phyloP scores from a whole-genome alignment of 2,888 invertebrate species.

The Hypena proboscidalis region DNA sequence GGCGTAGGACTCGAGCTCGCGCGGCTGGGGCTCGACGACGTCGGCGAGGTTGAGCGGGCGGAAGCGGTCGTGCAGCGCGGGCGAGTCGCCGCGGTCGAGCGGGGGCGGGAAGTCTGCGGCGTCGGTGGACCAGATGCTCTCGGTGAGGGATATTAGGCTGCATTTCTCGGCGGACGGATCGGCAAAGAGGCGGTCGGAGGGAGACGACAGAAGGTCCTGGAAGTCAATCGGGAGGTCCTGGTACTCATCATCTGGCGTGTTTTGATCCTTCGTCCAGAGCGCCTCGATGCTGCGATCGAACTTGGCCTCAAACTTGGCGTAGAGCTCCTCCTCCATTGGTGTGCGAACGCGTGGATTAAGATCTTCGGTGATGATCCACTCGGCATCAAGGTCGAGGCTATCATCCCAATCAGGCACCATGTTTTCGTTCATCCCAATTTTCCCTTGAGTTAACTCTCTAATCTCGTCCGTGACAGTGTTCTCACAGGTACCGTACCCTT shows the following conservation, averaged over 20 bases:
- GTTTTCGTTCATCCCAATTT: slow-evolving; percentile 56
- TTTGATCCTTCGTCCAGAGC: slow-evolving; percentile 86
- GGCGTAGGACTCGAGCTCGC: slow-evolving; percentile 60
- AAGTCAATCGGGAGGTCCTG: slow-evolving; percentile 87
- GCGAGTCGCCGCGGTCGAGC: slow-evolving; percentile 48
- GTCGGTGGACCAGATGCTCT: slow-evolving; percentile 67
- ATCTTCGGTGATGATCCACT: slow-evolving; percentile 69
- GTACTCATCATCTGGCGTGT: slow-evolving; percentile 83
- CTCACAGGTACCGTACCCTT: slow-evolving; percentile 82
- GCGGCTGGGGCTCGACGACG: slow-evolving; percentile 49
- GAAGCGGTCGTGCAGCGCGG: slow-evolving; percentile 52
- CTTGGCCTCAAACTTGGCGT: slow-evolving; percentile 87
- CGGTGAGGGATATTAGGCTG: slow-evolving; percentile 61
- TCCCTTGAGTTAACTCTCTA: slow-evolving; percentile 53
- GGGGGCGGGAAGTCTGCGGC: slow-evolving; percentile 49
- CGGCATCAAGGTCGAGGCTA: slow-evolving; percentile 61
- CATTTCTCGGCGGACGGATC: slow-evolving; percentile 72
- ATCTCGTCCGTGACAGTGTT: slow-evolving; percentile 76
- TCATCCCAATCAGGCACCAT: slow-evolving; percentile 74
- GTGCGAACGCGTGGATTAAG: slow-evolving; percentile 59
- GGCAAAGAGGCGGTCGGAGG: slow-evolving; percentile 78
- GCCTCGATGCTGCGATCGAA: slow-evolving; percentile 89
- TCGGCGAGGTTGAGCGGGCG: slow-evolving; percentile 52
- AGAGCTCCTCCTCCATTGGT: slow-evolving; percentile 79
- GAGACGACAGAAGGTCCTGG: slow-evolving; percentile 85